Percentiles rank a stretch among this genome's conserved stretches.
Conservation (phyloP, 2,888 invertebrate species). For the Candidula unifasciata region DNA sequence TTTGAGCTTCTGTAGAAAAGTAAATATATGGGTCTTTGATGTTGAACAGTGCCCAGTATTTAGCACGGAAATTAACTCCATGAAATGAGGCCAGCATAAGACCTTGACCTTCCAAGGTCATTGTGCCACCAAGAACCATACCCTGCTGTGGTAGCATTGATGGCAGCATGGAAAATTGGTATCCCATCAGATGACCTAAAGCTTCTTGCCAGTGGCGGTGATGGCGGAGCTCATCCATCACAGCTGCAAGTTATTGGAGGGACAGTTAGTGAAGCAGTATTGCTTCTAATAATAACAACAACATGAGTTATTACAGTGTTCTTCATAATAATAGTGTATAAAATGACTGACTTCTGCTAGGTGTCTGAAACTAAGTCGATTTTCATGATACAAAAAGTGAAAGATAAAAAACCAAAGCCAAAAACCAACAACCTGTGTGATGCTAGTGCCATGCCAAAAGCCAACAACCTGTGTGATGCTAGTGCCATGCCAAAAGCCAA, state of each 20-base stretch:
- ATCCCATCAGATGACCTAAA: conserved; percentile 87
- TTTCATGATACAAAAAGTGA: no score
- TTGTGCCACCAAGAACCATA: conserved; percentile 90
- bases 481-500: no score
- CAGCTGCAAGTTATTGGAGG: conserved; percentile 54
- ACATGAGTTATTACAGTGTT: no score
- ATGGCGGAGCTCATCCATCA: conserved; percentile 80
- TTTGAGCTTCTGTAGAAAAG: conserved; percentile 84
- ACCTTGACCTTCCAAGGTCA: conserved; percentile 84
- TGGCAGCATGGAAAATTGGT: conserved; percentile 84
- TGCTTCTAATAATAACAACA: neutral
- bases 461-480: no score
- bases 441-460: no score
- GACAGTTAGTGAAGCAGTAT: neutral
- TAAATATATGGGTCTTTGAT: conserved; percentile 86
- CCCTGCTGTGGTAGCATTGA: conserved; percentile 81
- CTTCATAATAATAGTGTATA: no score
- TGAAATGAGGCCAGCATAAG: conserved; percentile 97
- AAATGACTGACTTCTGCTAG: no score
- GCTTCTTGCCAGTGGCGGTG: conserved; percentile 97
- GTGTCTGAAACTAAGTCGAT: no score
- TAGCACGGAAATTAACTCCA: conserved; percentile 96
- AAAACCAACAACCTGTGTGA: no score
- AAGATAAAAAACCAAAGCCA: no score
- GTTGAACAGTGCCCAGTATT: conserved; percentile 97